Base-by-base conservation (phyloP, 2,113 vertebrate species). In the Gnathochromis pfefferi region DNA sequence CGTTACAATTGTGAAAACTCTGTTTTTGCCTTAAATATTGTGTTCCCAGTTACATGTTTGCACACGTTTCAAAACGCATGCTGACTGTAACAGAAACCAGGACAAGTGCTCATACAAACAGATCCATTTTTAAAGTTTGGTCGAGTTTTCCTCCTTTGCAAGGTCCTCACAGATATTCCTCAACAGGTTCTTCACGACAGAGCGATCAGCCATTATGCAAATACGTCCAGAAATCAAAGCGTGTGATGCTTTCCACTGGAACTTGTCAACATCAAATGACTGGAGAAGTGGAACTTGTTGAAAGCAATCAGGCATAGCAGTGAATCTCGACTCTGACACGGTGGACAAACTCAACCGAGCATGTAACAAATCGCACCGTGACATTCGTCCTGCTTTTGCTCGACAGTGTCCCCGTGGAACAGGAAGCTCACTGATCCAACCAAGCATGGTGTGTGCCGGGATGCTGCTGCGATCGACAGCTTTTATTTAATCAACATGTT, bases 231-330 rank as follows among this genome's bases (percentile, higher is more conserved):
- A 90, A 73, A 90, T 87, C 60, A 92, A 80, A 91, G 84, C 28
- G 2, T 63, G 90, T n/a, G 86, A 68, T 87, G 57, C 65, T 89
- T 86, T 73, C 78, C 49, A 5, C 16, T 21, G 82, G n/a, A 86
- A 85, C 88, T 49, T 82, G 92, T 88, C 88, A 84, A 89, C 85
- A 58, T 55, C 47, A 70, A 86, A 82, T 35, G 63, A 82, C 17
- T 23, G 86, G 53, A 90, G 84, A 85, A 82, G 92, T 84, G 88
- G 88, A 94, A 91, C 89, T 85, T 91, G 93, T 92, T 82, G 92
- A 82, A 85, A 89, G 73, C 82, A 92, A 94, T 94, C 91, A 89
- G 83, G 90, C 91, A 63, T 70, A 89, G 87, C 90, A 3, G 73
- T 45, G n/a, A 26, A 13, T 63, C 88, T 53, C 5, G 14, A 35